Conservation (phyloP, 2,888 invertebrate species). For the Nipponacmea schrenckii region DNA sequence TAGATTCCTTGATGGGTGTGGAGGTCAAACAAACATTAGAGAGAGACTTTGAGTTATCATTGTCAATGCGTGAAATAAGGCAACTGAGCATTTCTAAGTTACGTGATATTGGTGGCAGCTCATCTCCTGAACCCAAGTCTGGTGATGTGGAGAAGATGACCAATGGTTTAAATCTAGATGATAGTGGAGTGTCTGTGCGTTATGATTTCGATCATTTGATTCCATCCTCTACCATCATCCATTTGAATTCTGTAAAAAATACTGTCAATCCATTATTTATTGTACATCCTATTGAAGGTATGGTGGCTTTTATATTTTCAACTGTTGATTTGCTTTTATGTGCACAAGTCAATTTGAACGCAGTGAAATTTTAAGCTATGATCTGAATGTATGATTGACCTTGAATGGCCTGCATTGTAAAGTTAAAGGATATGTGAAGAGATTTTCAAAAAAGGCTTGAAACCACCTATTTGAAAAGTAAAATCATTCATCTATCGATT, state of each 20-base stretch:
- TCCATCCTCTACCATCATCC: conserved; percentile 79
- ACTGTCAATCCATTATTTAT: conserved; percentile 54
- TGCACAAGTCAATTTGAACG: too few species aligned
- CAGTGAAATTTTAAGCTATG: too few species aligned
- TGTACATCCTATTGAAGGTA: conserved; percentile 67
- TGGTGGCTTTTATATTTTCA: not conserved
- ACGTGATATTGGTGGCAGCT: conserved; percentile 26
- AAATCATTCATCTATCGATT: too few species aligned
- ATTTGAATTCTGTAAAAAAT: conserved; percentile 60
- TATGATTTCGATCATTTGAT: conserved; percentile 71
- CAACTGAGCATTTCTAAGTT: conserved; percentile 64
- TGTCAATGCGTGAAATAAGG: conserved; percentile 92
- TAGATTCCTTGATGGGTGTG: conserved; percentile 98
- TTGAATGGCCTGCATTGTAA: too few species aligned
- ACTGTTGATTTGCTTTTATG: too few species aligned
- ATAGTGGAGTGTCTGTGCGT: conserved; percentile 31
- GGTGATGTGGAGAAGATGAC: conserved; percentile 3
- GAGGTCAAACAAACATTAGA: conserved; percentile 97
- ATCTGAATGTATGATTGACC: too few species aligned
- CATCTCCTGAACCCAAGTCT: conserved; percentile 10
- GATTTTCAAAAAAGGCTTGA: too few species aligned
- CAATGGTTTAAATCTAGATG: conserved; percentile 9
- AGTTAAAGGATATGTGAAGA: too few species aligned
- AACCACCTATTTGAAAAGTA: too few species aligned
- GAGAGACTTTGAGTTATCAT: conserved; percentile 88